These are phyloP conservation scores for Mormyrus lacerda DNA, from an alignment of 2,113 vertebrate species.

Conservation along the genomic window DNA sequence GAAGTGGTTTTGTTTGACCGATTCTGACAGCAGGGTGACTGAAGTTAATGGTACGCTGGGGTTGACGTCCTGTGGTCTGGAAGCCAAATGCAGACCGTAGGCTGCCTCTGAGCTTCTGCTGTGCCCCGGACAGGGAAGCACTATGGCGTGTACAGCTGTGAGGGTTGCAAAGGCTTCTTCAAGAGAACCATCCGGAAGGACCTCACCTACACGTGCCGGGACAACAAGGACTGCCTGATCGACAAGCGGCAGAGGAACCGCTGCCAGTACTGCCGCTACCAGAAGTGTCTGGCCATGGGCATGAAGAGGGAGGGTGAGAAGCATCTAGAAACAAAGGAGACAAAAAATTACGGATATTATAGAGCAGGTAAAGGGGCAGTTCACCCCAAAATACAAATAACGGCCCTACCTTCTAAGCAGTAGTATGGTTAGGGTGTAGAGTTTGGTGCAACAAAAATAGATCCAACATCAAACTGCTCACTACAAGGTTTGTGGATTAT, in stretches of 20 bases:
- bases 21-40: neutral
- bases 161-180: conserved; percentile 37
- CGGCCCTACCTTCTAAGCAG: neutral
- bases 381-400: neutral
- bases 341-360: neutral
- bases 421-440: no score
- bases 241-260: conserved; percentile 37
- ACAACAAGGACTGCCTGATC: conserved; percentile 34
- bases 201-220: conserved; percentile 36
- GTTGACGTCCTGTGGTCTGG: neutral
- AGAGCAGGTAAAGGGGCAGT: neutral
- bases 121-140: conserved; percentile 26
- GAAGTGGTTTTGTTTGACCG: neutral
- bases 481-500: no score
- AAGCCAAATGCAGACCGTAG: neutral
- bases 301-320: conserved; percentile 35
- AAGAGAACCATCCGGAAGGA: conserved; percentile 35
- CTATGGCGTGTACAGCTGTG: conserved; percentile 35
- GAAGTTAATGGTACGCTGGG: neutral
- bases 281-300: conserved; percentile 35
- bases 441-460: no score
- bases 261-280: conserved; percentile 38
- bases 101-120: neutral
- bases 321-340: neutral
- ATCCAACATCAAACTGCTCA: no score